These are phyloP conservation scores for Orius insidiosus DNA, from an alignment of 1,140 invertebrate species.

Conservation along the genomic window DNA sequence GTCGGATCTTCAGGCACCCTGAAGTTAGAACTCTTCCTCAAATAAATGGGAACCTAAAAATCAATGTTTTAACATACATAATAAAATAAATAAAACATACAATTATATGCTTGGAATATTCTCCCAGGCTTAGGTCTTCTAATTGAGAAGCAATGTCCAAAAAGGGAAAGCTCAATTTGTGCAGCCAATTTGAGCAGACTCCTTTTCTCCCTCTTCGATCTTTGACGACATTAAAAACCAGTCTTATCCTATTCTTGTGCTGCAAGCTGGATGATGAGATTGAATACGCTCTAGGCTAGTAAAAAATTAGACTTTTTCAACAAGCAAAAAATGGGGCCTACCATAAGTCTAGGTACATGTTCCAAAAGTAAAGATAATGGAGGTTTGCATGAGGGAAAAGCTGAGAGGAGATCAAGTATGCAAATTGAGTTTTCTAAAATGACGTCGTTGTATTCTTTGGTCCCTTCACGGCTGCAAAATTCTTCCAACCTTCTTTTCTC, in stretches of 20 bases:
- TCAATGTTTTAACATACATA: too few species aligned
- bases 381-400: conserved; percentile 43
- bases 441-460: conserved; percentile 37
- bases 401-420: conserved; percentile 44
- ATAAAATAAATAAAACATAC: too few species aligned
- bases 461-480: conserved; percentile 45
- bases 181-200: conserved; percentile 47
- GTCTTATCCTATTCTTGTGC: conserved; percentile 30
- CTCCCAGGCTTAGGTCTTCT: conserved; percentile 2
- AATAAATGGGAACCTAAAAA: conserved; percentile 40
- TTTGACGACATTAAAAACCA: conserved; percentile 49
- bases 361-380: conserved; percentile 46
- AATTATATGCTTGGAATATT: too few species aligned
- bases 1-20: conserved; percentile 31
- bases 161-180: conserved; percentile 22
- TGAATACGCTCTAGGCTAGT: conserved; percentile 54
- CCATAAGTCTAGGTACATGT: conserved; percentile 46
- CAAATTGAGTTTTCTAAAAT: conserved; percentile 37
- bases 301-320: background rate
- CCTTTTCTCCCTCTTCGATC: conserved; percentile 35
- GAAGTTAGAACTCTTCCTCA: conserved; percentile 38
- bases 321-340: background rate
- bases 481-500: conserved; percentile 44
- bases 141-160: conserved; percentile 15
- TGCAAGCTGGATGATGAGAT: conserved; percentile 46